Evolutionary conservation across 2,888 invertebrate genomes (phyloP).

Genomic region (Antheraea assamensis): DNA sequence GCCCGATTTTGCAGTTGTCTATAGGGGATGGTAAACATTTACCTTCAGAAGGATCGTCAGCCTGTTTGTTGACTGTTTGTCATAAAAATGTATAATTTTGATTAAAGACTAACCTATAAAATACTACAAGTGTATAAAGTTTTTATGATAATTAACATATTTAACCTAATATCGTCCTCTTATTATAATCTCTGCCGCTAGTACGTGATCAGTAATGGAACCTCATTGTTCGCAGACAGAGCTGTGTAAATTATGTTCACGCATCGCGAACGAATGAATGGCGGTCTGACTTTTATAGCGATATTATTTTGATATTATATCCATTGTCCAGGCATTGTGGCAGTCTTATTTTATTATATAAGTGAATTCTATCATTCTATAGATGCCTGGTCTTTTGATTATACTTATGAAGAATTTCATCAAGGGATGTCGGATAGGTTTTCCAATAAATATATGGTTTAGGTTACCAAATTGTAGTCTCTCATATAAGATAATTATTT

Average conservation of each 20-base stretch:
- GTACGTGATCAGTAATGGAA: slow-evolving; percentile 54
- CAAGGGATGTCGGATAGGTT: background rate
- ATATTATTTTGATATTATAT: slow-evolving; percentile 45
- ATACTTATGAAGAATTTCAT: background rate
- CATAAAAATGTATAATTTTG: background rate
- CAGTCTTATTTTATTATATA: slow-evolving; percentile 36
- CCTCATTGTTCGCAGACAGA: slow-evolving; percentile 44
- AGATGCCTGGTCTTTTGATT: background rate
- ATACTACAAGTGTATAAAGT: background rate
- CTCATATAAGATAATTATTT: too few relatives aligned
- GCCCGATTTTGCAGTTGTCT: background rate
- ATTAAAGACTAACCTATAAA: background rate
- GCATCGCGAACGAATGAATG: slow-evolving; percentile 36
- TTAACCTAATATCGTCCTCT: background rate
- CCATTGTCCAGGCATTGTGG: slow-evolving; percentile 38
- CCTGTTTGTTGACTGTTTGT: too few relatives aligned
- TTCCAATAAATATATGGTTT: background rate
- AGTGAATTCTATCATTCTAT: background rate
- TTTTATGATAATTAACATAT: background rate
- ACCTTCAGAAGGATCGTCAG: too few relatives aligned
- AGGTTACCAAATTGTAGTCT: background rate
- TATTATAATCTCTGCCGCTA: slow-evolving; percentile 11
- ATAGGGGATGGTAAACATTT: too few relatives aligned
- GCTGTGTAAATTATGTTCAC: slow-evolving; percentile 48
- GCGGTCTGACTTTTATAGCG: slow-evolving; percentile 40